Conservation (phyloP, 2,113 vertebrate species). For the Seriola rivoliana region DNA sequence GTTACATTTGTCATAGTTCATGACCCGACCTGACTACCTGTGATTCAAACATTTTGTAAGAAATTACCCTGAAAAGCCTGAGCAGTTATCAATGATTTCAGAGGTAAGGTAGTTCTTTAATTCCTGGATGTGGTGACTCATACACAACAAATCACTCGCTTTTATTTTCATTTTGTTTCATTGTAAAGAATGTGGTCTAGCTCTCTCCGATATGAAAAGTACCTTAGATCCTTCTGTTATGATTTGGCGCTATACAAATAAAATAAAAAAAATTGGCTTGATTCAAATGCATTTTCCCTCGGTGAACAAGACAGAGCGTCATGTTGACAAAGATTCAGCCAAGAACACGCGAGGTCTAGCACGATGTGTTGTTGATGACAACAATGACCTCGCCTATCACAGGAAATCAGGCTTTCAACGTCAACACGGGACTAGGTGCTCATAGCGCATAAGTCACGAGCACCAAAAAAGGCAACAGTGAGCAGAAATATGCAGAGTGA, state of each 20-base stretch:
- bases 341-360: not conserved
- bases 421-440: not conserved
- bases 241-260: no score
- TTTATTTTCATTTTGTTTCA: conserved; percentile 38
- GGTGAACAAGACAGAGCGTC: not conserved
- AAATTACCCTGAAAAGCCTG: conserved; percentile 32
- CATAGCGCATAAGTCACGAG: not conserved
- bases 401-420: not conserved
- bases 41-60: conserved; percentile 10
- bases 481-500: not conserved
- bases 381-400: not conserved
- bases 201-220: no score
- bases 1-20: conserved; percentile 6
- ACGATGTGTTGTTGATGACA: not conserved
- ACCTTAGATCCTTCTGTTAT: no score
- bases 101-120: not conserved
- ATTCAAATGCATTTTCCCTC: not conserved
- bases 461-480: not conserved
- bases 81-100: not conserved
- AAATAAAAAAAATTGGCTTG: not conserved
- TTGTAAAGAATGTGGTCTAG: no score
- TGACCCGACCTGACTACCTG: not conserved
- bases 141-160: not conserved
- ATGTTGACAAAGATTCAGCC: not conserved
- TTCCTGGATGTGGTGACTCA: conserved; percentile 32